phyloP scores from a whole-genome alignment of 2,797 vertebrate genomes.

The Uromys caudimaculatus region DNA sequence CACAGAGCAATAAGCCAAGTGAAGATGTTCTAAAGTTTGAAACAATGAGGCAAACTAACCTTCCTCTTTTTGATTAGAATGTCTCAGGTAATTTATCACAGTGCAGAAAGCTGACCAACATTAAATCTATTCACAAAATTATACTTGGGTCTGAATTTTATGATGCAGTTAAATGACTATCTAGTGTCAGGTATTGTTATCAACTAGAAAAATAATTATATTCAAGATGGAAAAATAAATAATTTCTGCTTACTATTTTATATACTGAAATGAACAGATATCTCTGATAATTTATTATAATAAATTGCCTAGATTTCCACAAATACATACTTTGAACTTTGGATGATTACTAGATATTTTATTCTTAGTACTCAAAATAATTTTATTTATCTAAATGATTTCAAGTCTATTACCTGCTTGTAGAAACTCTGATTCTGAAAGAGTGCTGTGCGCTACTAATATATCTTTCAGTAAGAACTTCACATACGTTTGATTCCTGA shows the following conservation, averaged over 20 bases:
- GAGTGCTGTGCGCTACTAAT: background rate
- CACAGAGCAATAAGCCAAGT: background rate
- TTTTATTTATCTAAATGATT: background rate
- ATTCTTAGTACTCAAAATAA: background rate
- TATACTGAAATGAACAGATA: background rate
- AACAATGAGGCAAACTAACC: background rate
- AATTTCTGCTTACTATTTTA: background rate
- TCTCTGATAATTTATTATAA: background rate
- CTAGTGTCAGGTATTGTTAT: background rate
- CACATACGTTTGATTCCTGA: background rate
- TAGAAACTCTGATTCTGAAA: background rate
- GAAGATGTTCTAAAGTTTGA: background rate
- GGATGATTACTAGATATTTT: background rate
- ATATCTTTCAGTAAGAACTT: background rate
- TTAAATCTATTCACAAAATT: background rate
- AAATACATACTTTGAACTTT: background rate
- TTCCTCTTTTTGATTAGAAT: background rate
- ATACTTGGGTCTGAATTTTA: background rate
- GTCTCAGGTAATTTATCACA: background rate
- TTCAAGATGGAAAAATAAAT: slow-evolving; percentile 20
- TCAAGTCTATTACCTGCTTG: background rate
- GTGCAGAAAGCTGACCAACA: background rate
- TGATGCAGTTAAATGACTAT: background rate
- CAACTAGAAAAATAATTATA: background rate
- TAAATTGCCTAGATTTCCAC: background rate